Conservation (phyloP, 2,888 invertebrate species). For the Drosophila eohydei region DNA sequence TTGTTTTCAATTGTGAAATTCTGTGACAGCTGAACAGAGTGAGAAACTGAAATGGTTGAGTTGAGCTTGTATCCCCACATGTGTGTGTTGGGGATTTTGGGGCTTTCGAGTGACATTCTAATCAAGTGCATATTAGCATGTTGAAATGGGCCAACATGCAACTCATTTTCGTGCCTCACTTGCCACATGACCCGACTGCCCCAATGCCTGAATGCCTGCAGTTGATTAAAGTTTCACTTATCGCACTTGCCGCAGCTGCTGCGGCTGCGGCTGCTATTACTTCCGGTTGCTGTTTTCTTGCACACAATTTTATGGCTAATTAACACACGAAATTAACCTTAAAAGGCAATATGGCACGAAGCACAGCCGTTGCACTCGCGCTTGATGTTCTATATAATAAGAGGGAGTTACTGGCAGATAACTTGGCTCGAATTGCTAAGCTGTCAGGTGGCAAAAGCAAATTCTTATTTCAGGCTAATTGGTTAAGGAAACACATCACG, state of each 20-base stretch:
- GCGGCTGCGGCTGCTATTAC: not conserved
- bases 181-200: slow-evolving; percentile 17
- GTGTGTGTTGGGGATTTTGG: slow-evolving; percentile 13
- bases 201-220: slow-evolving; percentile 42
- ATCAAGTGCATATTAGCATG: slow-evolving; percentile 77
- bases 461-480: slow-evolving; percentile 72
- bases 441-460: slow-evolving; percentile 27
- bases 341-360: slow-evolving; percentile 65
- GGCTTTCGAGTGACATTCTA: slow-evolving; percentile 73
- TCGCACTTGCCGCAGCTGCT: slow-evolving; percentile 31
- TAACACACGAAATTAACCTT: slow-evolving; percentile 77
- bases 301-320: slow-evolving; percentile 72
- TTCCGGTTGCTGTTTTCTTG: slow-evolving; percentile 7
- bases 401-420: slow-evolving; percentile 24
- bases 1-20: slow-evolving; percentile 23
- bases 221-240: slow-evolving; percentile 68
- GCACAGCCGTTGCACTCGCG: slow-evolving; percentile 16
- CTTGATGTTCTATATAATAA: slow-evolving; percentile 24
- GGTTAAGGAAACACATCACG: slow-evolving; percentile 28
- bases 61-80: not conserved
- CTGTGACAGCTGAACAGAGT: slow-evolving; percentile 26
- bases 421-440: slow-evolving; percentile 30
- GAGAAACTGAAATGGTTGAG: slow-evolving; percentile 3
- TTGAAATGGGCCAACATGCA: slow-evolving; percentile 61
- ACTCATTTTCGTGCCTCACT: slow-evolving; percentile 44